phyloP scores from a whole-genome alignment of 2,113 vertebrate genomes.

The Alaudala cheleensis region DNA sequence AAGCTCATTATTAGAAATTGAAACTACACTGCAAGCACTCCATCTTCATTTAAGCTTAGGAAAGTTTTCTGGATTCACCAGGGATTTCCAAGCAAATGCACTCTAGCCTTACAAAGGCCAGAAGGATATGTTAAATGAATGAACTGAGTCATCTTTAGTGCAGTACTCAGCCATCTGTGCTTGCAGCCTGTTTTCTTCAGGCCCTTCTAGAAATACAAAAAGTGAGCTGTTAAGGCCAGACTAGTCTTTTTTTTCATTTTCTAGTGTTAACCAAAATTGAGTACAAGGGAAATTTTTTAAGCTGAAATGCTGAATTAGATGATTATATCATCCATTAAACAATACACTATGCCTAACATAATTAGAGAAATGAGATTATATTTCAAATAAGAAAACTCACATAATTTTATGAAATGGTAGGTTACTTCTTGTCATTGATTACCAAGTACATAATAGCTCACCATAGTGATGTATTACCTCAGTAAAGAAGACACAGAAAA shows the following conservation, averaged over 20 bases:
- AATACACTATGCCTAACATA: neutral
- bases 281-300: neutral
- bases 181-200: neutral
- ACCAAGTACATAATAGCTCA: neutral
- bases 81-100: neutral
- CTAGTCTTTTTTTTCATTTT: neutral
- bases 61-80: neutral
- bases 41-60: neutral
- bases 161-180: neutral
- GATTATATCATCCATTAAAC: neutral
- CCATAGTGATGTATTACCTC: rapidly evolving
- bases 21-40: neutral
- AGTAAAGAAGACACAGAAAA: neutral
- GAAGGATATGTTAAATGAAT: neutral
- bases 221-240: neutral
- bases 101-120: neutral
- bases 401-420: neutral
- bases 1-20: neutral
- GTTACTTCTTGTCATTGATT: neutral
- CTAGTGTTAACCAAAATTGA: neutral
- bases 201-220: neutral
- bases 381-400: neutral
- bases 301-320: neutral
- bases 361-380: neutral
- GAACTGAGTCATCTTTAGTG: neutral